These are phyloP conservation scores for Chaenogobius annularis DNA, from an alignment of 2,113 vertebrate genomes.

Conservation along the genomic window DNA sequence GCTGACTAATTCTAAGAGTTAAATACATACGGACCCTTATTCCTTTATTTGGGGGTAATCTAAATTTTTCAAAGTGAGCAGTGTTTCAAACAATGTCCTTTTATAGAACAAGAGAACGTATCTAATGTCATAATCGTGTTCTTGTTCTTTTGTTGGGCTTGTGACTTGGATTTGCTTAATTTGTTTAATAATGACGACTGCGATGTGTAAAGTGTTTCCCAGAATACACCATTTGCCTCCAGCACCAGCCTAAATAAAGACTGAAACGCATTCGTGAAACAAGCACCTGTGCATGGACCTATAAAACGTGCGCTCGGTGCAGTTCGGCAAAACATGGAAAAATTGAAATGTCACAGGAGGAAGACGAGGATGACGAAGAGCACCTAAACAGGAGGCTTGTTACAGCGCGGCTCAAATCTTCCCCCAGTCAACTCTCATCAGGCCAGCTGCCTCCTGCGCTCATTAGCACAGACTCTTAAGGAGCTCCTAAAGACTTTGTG, in stretches of 20 bases:
- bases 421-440: constrained; percentile 77
- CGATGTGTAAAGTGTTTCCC: background rate
- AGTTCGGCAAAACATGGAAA: constrained; percentile 28
- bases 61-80: no score
- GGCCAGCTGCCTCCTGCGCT: constrained; percentile 82
- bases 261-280: background rate
- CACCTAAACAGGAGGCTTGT: constrained; percentile 67
- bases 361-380: constrained; percentile 61
- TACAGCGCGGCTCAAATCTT: constrained; percentile 64
- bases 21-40: no score
- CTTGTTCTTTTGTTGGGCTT: background rate
- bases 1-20: no score
- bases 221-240: background rate
- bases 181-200: background rate
- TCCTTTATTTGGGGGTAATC: no score
- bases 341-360: constrained; percentile 65
- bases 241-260: background rate
- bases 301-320: constrained; percentile 15
- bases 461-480: constrained; percentile 85
- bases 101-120: background rate
- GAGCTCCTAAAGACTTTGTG: constrained; percentile 87
- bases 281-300: constrained; percentile 13
- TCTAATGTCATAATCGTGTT: background rate
- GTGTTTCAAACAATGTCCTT: background rate
- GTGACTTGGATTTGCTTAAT: background rate